Conservation (phyloP, 2,113 vertebrate genomes). For the Puma concolor region DNA sequence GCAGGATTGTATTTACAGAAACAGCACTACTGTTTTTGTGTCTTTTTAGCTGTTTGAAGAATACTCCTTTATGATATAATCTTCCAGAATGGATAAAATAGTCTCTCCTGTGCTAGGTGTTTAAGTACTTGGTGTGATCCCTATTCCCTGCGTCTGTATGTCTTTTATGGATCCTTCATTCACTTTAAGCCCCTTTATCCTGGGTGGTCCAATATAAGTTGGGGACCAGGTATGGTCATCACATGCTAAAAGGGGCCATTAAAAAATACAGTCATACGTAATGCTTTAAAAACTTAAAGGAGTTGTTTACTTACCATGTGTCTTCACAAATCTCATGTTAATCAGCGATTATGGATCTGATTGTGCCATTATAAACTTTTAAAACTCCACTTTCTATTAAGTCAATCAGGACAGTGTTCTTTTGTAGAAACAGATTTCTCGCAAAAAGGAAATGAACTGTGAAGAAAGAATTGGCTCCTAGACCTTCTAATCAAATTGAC, state of each 20-base stretch:
- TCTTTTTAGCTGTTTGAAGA: background rate
- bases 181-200: background rate
- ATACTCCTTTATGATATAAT: background rate
- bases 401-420: background rate
- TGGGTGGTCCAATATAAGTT: background rate
- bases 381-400: background rate
- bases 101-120: background rate
- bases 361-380: conserved; percentile 25
- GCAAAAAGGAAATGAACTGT: background rate
- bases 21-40: background rate
- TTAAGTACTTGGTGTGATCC: background rate
- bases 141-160: background rate
- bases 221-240: background rate
- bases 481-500: background rate
- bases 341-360: background rate
- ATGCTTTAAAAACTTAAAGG: background rate
- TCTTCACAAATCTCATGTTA: background rate
- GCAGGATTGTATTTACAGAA: background rate
- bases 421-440: conserved; percentile 19
- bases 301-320: background rate
- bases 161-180: background rate
- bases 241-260: background rate
- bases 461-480: conserved; percentile 2
- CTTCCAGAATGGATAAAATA: background rate
- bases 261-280: background rate